These are phyloP conservation scores for Oegoconia quadripuncta DNA, from an alignment of 2,888 invertebrate genomes.

Conservation along the genomic window DNA sequence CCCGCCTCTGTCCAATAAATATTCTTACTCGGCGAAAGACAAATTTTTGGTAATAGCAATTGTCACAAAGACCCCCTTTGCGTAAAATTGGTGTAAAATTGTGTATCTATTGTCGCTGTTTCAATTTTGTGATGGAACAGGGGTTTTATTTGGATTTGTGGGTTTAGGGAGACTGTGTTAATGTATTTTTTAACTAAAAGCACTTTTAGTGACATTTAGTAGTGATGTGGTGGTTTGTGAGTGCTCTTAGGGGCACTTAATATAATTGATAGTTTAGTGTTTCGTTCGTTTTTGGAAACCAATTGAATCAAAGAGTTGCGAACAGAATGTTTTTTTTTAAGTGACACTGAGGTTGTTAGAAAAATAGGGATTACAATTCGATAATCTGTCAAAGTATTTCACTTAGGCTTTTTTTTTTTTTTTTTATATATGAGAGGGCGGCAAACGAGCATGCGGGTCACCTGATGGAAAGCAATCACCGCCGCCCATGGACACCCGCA, in stretches of 20 bases:
- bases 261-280: conserved; percentile 36
- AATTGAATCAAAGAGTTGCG: too few relatives aligned
- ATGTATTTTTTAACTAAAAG: conserved; percentile 22
- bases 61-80: conserved; percentile 31
- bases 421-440: too few relatives aligned
- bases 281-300: background rate
- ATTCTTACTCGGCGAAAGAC: conserved; percentile 18
- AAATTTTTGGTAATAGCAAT: conserved; percentile 9
- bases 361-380: too few relatives aligned
- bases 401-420: too few relatives aligned
- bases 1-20: conserved; percentile 52
- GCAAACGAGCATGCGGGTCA: too few relatives aligned
- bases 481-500: too few relatives aligned
- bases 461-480: too few relatives aligned
- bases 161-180: conserved; percentile 33
- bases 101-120: conserved; percentile 23
- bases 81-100: conserved; percentile 44
- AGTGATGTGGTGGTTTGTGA: conserved; percentile 20
- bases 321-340: too few relatives aligned
- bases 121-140: conserved; percentile 33
- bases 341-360: too few relatives aligned
- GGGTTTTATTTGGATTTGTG: conserved; percentile 40
- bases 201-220: conserved; percentile 20
- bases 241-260: conserved; percentile 31
- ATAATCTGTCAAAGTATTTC: too few relatives aligned